Evolutionary conservation across 2,888 invertebrate genomes (phyloP).

Genomic region (Iselma pallidipennis): DNA sequence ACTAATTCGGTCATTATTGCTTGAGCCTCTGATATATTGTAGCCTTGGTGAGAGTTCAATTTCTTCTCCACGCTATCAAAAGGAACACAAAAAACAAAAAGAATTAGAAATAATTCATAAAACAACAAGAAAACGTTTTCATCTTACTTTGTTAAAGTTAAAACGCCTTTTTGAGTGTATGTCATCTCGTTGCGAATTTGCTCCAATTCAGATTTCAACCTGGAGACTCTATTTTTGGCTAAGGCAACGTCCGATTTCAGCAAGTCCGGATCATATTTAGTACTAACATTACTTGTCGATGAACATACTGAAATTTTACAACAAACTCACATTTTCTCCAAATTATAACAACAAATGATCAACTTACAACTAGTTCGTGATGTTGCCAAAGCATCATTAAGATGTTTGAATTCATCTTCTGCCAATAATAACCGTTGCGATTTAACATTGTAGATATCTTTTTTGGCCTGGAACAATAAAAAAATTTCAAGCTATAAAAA

Average conservation of each 20-base stretch:
- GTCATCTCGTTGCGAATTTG: constrained; percentile 91
- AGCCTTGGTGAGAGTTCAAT: constrained; percentile 79
- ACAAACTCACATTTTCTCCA: neutral
- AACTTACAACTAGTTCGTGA: constrained; percentile 91
- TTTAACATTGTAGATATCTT: constrained; percentile 95
- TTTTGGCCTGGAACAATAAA: constrained; percentile 78
- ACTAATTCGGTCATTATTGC: constrained; percentile 93
- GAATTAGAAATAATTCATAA: constrained; percentile 10
- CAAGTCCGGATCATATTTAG: constrained; percentile 93
- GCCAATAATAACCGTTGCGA: constrained; percentile 91
- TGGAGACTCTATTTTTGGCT: constrained; percentile 85
- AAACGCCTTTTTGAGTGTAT: constrained; percentile 89
- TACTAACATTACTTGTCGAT: constrained; percentile 83
- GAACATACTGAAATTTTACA: constrained; percentile 70
- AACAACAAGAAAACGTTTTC: constrained; percentile 1
- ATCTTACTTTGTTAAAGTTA: constrained; percentile 87
- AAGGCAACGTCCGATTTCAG: constrained; percentile 89
- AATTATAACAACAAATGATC: neutral
- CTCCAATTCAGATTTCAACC: constrained; percentile 85
- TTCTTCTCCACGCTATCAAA: constrained; percentile 83
- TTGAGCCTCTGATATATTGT: constrained; percentile 92
- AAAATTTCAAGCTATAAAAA: constrained; percentile 9
- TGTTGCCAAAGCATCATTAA: constrained; percentile 85
- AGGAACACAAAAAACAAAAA: constrained; percentile 17
- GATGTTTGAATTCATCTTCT: constrained; percentile 94